Evolutionary conservation across 2,113 vertebrate species (phyloP), one percentile per base, ranked within the genome.

Genomic region (Pachypanchax playfairii): DNA sequence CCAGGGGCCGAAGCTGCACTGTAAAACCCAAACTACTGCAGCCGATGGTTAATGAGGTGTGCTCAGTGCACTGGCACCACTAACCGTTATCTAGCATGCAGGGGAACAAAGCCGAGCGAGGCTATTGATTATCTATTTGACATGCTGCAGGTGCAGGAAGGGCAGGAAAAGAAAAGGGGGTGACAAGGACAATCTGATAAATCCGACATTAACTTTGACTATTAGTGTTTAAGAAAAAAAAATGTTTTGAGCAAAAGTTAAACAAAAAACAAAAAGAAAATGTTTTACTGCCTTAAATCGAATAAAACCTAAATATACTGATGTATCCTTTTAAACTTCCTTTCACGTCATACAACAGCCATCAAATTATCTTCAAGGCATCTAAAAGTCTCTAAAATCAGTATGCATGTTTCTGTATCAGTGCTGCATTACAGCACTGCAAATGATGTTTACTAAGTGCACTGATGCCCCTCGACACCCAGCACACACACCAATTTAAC

Each of bases 21-120:
- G 65, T 43, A 74, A 78, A 75, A 75, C 28, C 60, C 36, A 75
- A 70, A 75, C 64, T 62, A 46, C 77, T 67, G 73, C 75, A 59
- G 80, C 68, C 71, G 71, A 69, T 62, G 79, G 70, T 75, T 86
- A 85, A 89, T 87, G 87, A 87, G 80, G 79, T 83, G 87, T 87
- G 77, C 55, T 74, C 70, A 76, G 64, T 61, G 62, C 70, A 65
- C 51, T 58, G 70, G 68, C 82, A 73, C 77, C 65, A 49, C 79
- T 75, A 74, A 83, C 77, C 64, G 68, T 85, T 83, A 85, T 74
- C 77, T 72, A 73, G 77, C 75, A 46, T 66, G 38, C 73, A 70
- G 65, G 55, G 65, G 65, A 59, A 78, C 65, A 77, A 79, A 79
- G 58, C 48, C 54, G 50, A 44, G 1, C 56, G 70, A 75, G 57